Conservation (phyloP, 2,888 invertebrate species). For the Apotomis betuletana region DNA sequence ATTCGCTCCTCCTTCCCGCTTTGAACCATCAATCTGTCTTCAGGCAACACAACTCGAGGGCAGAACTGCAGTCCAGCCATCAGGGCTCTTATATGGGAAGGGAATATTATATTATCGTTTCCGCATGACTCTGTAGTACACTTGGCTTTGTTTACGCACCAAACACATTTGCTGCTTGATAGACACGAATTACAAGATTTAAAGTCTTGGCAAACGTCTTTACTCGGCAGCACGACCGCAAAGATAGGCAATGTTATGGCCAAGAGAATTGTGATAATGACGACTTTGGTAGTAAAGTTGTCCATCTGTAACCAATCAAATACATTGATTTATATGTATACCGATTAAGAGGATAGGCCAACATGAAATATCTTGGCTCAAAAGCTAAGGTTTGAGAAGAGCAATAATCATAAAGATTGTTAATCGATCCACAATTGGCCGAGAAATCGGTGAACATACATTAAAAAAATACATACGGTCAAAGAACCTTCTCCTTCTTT, state of each 20-base stretch:
- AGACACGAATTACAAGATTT: slow-evolving; percentile 64
- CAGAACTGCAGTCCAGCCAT: slow-evolving; percentile 70
- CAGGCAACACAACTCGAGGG: slow-evolving; percentile 60
- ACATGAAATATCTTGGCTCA: too few relatives aligned
- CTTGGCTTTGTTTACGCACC: slow-evolving; percentile 72
- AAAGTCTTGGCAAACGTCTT: slow-evolving; percentile 51
- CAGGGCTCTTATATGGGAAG: slow-evolving; percentile 59
- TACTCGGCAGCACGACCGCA: background rate
- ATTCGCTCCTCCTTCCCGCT: slow-evolving; percentile 61
- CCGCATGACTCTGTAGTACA: slow-evolving; percentile 70
- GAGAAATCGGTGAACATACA: too few relatives aligned
- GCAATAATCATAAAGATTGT: too few relatives aligned
- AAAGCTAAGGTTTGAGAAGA: too few relatives aligned
- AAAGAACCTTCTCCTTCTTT: too few relatives aligned
- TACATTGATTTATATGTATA: background rate
- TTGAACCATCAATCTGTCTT: slow-evolving; percentile 55
- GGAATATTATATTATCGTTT: slow-evolving; percentile 71
- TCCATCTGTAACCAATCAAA: slow-evolving; percentile 13
- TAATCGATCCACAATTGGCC: too few relatives aligned
- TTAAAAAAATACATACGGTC: too few relatives aligned
- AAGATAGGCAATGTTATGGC: background rate
- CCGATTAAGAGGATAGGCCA: too few relatives aligned
- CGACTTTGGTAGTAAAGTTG: background rate
- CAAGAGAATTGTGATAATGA: slow-evolving; percentile 10
- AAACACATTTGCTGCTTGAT: slow-evolving; percentile 60